Conservation (phyloP, 1,140 invertebrate genomes). For the Drosophila murphyi region DNA sequence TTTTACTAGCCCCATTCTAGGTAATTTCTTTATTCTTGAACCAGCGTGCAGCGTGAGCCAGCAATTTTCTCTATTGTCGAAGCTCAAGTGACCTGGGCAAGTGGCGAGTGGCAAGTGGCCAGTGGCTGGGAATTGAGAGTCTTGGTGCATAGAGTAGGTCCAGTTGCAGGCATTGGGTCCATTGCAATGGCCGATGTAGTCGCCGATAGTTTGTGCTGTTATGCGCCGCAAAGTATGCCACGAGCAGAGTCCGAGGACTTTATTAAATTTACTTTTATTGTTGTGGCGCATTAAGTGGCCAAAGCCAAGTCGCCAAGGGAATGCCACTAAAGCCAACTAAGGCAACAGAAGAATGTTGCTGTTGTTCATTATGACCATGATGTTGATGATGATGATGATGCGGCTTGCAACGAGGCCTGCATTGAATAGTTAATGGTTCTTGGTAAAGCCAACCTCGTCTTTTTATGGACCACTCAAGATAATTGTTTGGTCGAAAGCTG, state of each 20-base stretch:
- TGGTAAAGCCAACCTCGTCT: conserved; percentile 11
- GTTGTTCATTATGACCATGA: conserved; percentile 19
- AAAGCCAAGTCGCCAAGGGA: conserved; percentile 46
- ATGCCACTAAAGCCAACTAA: conserved; percentile 54
- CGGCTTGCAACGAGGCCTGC: conserved; percentile 26
- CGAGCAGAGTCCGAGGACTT: conserved; percentile 66
- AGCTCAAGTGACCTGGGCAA: conserved; percentile 68
- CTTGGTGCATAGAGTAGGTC: conserved; percentile 2
- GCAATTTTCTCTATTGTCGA: conserved; percentile 72
- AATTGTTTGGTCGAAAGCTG: conserved; percentile 66
- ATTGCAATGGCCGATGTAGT: conserved; percentile 32
- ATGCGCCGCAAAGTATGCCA: conserved; percentile 77
- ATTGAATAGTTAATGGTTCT: not conserved
- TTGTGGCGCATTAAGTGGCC: conserved; percentile 81
- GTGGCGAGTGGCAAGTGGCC: conserved; percentile 28
- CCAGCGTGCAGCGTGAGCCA: conserved; percentile 35
- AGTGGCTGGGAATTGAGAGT: not conserved
- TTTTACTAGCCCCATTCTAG: not conserved
- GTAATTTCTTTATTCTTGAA: not conserved
- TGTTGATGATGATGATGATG: conserved; percentile 59
- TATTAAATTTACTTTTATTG: conserved; percentile 82
- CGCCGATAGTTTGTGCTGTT: conserved; percentile 70
- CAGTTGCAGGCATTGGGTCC: conserved; percentile 22
- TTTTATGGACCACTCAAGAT: conserved; percentile 72
- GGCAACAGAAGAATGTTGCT: conserved; percentile 25